Conservation (phyloP, 23 tunicate genomes). For the Oikopleura vanhoeffeni region DNA sequence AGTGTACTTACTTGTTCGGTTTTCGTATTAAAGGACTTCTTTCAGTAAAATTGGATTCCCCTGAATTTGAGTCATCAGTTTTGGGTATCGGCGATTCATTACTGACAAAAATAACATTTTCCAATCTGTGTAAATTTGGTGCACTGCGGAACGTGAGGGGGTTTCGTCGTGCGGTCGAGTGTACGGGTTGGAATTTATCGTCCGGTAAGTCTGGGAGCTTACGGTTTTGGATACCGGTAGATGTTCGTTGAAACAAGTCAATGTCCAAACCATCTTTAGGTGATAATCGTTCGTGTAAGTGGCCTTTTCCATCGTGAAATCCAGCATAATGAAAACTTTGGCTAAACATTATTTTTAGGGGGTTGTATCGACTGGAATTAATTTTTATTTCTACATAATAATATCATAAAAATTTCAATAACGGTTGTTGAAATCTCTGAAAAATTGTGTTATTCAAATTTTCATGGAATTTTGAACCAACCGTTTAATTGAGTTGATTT, state of each 20-base stretch:
- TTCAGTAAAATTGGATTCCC: not conserved
- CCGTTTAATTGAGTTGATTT: no score
- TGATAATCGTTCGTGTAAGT: not conserved
- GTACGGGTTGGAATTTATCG: not conserved
- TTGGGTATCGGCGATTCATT: not conserved
- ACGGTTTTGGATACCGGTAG: not conserved
- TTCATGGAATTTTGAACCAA: no score
- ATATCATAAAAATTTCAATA: no score
- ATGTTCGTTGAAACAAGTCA: not conserved
- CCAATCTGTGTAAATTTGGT: not conserved
- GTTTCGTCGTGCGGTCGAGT: not conserved
- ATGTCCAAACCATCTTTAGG: not conserved
- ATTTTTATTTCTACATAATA: no score
- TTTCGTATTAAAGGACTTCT: not conserved
- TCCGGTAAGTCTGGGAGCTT: not conserved
- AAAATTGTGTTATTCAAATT: no score
- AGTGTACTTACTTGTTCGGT: not conserved
- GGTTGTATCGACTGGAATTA: no score
- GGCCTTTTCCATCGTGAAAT: not conserved
- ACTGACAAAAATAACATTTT: not conserved
- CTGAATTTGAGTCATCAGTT: not conserved
- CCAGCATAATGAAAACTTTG: not conserved
- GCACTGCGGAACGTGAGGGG: not conserved
- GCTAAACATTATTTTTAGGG: no score
- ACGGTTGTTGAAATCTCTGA: no score